Evolutionary conservation across 2,797 vertebrate genomes (phyloP).

Genomic region (Phataginus tricuspis): DNA sequence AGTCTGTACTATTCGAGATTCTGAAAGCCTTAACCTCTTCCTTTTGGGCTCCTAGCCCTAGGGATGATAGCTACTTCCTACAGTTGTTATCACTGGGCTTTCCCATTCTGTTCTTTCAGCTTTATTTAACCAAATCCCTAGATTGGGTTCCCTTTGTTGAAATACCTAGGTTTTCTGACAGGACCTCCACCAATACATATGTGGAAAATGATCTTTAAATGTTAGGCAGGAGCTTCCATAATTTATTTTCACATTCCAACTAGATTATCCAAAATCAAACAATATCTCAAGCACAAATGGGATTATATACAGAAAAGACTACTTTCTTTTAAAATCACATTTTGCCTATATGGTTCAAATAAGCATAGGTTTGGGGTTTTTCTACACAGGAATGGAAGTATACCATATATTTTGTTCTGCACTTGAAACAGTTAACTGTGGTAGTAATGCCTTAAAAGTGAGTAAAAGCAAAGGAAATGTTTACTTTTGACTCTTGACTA

Average conservation of each 20-base stretch:
- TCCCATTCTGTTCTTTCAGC: not conserved
- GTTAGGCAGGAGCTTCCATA: not conserved
- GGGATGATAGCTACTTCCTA: not conserved
- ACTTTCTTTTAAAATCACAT: not conserved
- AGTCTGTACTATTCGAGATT: not conserved
- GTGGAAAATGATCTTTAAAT: not conserved
- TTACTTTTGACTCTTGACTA: not conserved
- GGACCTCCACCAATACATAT: not conserved
- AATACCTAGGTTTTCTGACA: not conserved
- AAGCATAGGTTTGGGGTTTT: not conserved
- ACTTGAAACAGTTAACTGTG: not conserved
- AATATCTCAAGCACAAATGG: not conserved
- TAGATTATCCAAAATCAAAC: not conserved
- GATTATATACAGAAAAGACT: not conserved
- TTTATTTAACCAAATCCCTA: not conserved
- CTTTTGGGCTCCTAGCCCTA: not conserved
- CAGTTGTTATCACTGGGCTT: not conserved
- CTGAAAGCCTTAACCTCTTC: not conserved
- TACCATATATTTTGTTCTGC: not conserved
- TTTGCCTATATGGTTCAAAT: not conserved
- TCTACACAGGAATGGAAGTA: not conserved
- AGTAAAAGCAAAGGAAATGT: not conserved
- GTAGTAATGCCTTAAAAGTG: not conserved
- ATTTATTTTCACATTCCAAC: not conserved
- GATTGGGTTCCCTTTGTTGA: not conserved